phyloP scores from a whole-genome alignment of 1,140 invertebrate genomes.

The Musca vetustissima region DNA sequence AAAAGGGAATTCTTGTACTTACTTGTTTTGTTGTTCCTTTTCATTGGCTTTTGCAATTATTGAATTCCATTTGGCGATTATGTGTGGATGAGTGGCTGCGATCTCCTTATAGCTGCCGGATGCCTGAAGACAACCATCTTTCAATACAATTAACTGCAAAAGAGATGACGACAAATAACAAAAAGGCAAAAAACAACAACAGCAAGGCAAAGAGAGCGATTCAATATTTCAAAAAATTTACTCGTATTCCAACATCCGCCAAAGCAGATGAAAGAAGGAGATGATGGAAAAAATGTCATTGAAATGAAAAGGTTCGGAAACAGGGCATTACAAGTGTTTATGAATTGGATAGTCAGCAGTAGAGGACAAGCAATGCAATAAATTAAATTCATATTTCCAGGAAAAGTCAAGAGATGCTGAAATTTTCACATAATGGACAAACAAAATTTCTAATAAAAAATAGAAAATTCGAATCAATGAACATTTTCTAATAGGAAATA shows the following conservation, averaged over 20 bases:
- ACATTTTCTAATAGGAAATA: too few species aligned
- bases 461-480: too few species aligned
- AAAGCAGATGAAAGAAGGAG: neutral
- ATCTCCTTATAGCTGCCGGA: conserved; percentile 65
- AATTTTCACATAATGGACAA: too few species aligned
- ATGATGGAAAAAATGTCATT: conserved; percentile 15
- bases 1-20: conserved; percentile 25
- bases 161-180: neutral
- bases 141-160: conserved; percentile 60
- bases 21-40: conserved; percentile 43
- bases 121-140: conserved; percentile 57
- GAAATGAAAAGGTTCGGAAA: conserved; percentile 20
- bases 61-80: conserved; percentile 60
- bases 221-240: neutral
- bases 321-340: too few species aligned
- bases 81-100: conserved; percentile 60
- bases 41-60: conserved; percentile 50
- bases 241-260: too few species aligned
- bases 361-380: too few species aligned
- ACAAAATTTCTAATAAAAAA: too few species aligned
- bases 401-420: neutral
- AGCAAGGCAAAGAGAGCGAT: neutral
- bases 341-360: too few species aligned
- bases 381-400: too few species aligned
- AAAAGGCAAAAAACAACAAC: neutral